Conservation (phyloP, 2,797 vertebrate genomes). For the Melanotaenia parkinsoni region DNA sequence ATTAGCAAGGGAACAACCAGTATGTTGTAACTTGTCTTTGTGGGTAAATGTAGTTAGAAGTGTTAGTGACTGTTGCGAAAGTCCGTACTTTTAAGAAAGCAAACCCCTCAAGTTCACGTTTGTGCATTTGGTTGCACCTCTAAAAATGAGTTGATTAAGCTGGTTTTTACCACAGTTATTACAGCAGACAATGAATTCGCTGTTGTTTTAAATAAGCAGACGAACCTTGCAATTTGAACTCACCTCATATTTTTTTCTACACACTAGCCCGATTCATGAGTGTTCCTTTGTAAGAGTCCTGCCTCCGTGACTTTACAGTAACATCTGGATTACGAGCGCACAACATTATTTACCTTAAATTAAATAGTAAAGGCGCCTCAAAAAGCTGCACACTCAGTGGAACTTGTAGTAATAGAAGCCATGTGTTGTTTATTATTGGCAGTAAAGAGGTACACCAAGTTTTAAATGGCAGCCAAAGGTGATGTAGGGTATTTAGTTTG, state of each 20-base stretch:
- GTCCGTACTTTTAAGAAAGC: background rate
- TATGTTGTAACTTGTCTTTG: background rate
- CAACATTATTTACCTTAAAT: constrained; percentile 2
- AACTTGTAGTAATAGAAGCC: no score
- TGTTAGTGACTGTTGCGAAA: background rate
- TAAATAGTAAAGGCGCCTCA: constrained; percentile 17
- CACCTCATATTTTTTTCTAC: constrained; percentile 57
- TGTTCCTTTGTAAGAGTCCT: background rate
- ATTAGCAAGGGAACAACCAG: no score
- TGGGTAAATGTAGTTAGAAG: background rate
- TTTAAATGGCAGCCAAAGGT: no score
- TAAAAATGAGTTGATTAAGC: background rate
- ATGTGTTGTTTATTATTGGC: no score
- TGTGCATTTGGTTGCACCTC: background rate
- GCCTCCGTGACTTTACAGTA: constrained; percentile 17
- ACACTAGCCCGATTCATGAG: background rate
- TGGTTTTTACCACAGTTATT: background rate
- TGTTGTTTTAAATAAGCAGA: background rate
- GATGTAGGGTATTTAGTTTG: no score
- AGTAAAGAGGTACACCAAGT: no score
- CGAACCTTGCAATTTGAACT: constrained; percentile 9
- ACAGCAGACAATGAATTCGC: background rate
- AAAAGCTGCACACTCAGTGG: background rate
- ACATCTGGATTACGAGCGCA: background rate
- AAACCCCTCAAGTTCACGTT: background rate